Base-by-base conservation (phyloP, 2,797 vertebrate genomes). In the Alca torda region DNA sequence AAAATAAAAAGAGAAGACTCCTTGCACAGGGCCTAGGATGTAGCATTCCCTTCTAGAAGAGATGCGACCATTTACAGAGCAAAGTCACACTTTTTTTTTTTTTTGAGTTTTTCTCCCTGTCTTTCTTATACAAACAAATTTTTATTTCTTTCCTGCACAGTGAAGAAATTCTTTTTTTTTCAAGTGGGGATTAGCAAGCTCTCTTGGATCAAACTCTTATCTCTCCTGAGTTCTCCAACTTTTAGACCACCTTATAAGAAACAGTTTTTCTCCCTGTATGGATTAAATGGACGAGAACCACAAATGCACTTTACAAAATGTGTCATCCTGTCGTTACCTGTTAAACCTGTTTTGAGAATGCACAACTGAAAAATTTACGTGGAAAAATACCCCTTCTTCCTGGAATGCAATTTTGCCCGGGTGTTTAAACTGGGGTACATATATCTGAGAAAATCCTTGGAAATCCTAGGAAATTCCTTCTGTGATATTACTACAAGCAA, bases 391-490 rank as follows among this genome's bases (percentile, higher is more conserved):
- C 60, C 4, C 16, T 68, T 46, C 31, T 48, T 65, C 41, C 11
- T 54, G 15, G 16, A 51, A 60, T 46, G 35, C 10, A 64, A 0
- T 84, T 75, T 84, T 64, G 5, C 25, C 31, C 33, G 5, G 4
- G 11, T 39, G 4, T 30, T 78, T 13, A 19, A 53, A n/a, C 13
- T 37, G 14, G 4, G 6, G 4, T 7, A 45, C 0, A 0, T n/a
- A 50, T 8, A 39, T 9, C 37, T 61, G 17, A 84, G 46, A 65
- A 88, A 70, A 65, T n/a, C 31, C 24, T 41, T 53, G 23, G 19
- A 63, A 82, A 57, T 51, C 13, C 31, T 56, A 64, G 61, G 26
- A 30, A 56, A 54, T 31, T 60, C 46, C 24, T 81, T 64, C 51
- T 70, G 13, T 16, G 5, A 37, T 35, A 10, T 75, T 69, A 30